Base-by-base conservation (phyloP, 2,113 vertebrate species). In the Entomyzon cyanotis region DNA sequence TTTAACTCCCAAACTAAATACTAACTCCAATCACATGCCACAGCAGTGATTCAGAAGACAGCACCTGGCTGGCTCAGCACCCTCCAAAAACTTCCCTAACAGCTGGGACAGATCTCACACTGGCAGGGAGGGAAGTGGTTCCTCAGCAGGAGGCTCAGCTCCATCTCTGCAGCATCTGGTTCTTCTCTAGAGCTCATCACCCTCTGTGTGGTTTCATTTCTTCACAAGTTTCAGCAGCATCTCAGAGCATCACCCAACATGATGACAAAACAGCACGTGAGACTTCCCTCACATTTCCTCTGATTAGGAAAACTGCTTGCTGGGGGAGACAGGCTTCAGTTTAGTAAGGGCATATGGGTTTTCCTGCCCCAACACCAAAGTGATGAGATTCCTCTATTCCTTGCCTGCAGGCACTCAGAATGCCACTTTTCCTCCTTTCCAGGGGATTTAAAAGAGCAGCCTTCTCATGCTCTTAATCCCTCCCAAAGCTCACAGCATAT, bases 401-500 rank as follows among this genome's bases (percentile, higher is more conserved):
- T 91, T 77, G 89, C 91, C 89, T 79, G 58, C 78, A 82, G 92
- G 84, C 94, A 82, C 46, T 88, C 71, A 44, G 60, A 93, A 55
- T 27, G 15, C 56, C 63, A 62, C n/a, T 12, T 88, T 44, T 42
- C 35, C 70, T 87, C 55, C 67, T 85, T 94, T 91, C 82, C 4
- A 3, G 12, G 58, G 67, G 81, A 95, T 87, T 95, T 94, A 73
- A 85, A 89, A 90, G 78, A 95, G 74, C 91, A 87, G 91, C 87
- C 70, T 90, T 85, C 78, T 93, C 78, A 41, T 63, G 75, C 41
- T 90, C 82, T 83, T 93, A 95, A 91, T 91, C 74, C 70, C 67
- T 94, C 84, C 74, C 87, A 91, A 96, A 97, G 81, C 91, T 94
- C 94, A 55, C 59, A 91, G 84, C 95, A 90, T 76, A 94, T 83